These are phyloP conservation scores for Euglossa dilemma DNA, from an alignment of 1,140 invertebrate species.

Conservation along the genomic window DNA sequence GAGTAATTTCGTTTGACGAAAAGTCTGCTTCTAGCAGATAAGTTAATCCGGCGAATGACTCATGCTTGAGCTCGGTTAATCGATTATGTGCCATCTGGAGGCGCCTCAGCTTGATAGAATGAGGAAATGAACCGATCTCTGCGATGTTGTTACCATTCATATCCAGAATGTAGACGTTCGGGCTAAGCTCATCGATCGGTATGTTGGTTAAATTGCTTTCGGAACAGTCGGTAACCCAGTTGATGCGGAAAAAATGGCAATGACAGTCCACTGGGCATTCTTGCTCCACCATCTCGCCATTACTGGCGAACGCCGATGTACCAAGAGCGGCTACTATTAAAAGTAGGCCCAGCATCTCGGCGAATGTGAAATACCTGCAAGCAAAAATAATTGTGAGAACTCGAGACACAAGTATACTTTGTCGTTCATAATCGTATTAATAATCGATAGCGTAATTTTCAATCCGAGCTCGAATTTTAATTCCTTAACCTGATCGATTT, in stretches of 20 bases:
- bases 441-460: neutral
- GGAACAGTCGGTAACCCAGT: conserved; percentile 90
- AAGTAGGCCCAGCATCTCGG: conserved; percentile 51
- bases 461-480: neutral
- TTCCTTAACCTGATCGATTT: neutral
- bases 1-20: conserved; percentile 85
- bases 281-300: conserved; percentile 85
- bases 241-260: conserved; percentile 89
- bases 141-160: conserved; percentile 88
- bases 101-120: conserved; percentile 86
- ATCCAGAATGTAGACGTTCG: conserved; percentile 88
- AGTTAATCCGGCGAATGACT: conserved; percentile 85
- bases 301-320: conserved; percentile 74
- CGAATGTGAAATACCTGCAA: conserved; percentile 43
- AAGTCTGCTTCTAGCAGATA: conserved; percentile 88
- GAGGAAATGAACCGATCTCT: conserved; percentile 84
- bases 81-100: conserved; percentile 88
- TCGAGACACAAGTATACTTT: too few species aligned
- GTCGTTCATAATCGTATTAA: neutral
- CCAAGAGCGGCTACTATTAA: conserved; percentile 57
- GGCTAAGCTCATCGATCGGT: conserved; percentile 86
- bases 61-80: conserved; percentile 84
- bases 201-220: conserved; percentile 88
- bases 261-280: conserved; percentile 89
- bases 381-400: neutral